These are phyloP conservation scores for Molossus molossus DNA, from an alignment of 2,797 vertebrate genomes.

Conservation along the genomic window DNA sequence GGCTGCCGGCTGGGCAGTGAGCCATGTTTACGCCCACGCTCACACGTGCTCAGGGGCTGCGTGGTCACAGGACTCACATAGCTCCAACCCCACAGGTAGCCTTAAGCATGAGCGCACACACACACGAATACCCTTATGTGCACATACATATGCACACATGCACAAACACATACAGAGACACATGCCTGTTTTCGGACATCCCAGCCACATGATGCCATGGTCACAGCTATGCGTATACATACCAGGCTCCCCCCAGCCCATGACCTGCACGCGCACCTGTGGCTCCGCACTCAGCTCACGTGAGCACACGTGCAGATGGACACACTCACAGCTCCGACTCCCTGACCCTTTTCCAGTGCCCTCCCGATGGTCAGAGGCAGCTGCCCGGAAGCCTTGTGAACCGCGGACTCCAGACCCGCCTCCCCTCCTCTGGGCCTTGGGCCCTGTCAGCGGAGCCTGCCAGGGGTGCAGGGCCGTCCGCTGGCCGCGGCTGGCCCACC, in stretches of 20 bases:
- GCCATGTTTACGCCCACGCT: not conserved
- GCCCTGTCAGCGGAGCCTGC: not conserved
- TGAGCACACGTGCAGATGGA: no score
- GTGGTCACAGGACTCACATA: not conserved
- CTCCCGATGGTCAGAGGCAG: not conserved
- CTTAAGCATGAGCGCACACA: accelerated
- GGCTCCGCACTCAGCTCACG: not conserved
- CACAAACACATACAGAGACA: not conserved
- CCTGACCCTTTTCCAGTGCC: no score
- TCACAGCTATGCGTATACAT: not conserved
- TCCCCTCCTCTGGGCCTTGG: not conserved
- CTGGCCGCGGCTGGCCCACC: accelerated
- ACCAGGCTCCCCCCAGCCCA: accelerated
- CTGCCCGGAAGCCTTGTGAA: not conserved
- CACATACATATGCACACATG: not conserved
- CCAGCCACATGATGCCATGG: not conserved
- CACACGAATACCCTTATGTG: no score
- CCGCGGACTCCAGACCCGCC: not conserved
- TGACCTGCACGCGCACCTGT: not conserved
- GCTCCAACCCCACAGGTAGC: accelerated
- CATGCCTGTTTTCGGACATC: not conserved
- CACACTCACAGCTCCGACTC: not conserved
- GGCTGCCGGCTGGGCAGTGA: not conserved
- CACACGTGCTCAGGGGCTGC: not conserved
- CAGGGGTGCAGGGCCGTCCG: not conserved